Base-by-base conservation (phyloP, 2,888 invertebrate species). In the Leptinotarsa juncta region DNA sequence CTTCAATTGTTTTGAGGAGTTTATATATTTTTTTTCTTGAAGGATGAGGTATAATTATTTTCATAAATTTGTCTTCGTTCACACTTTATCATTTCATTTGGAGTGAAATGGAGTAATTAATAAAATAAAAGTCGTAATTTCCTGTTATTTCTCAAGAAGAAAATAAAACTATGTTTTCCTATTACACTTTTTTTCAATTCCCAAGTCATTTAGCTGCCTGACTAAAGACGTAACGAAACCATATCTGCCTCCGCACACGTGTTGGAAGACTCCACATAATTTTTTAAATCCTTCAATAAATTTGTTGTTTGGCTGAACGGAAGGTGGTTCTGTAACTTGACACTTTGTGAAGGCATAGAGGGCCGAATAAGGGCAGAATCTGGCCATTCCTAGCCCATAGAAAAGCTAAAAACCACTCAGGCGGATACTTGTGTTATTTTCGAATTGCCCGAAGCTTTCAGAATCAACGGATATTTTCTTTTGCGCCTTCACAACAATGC, bases 331-430 rank as follows among this genome's bases (percentile, higher is more conserved):
- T 80, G 80, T 81, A 82, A 82, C 79, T 65, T 79, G 82, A 81
- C 82, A 79, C 80, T 82, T 79, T 81, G 77, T 78, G 78, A 80
- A 79, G 79, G 81, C 81, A 77, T 66, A 50, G 67, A 75, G 73
- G 75, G 73, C 69, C 72, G 70, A 66, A 73, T 69, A 62, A 72
- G 79, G 79, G 78, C 78, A 74, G 74, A 77, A 75, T 77, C 74
- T 82, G 81, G 81, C 81, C 81, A 82, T 82, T 81, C 80, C 78
- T 80, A 72, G 78, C 73, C 78, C 80, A 78, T 79, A 79, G 67
- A 77, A 81, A 81, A 80, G 78, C 78, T 79, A 75, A 80, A 82
- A 81, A 79, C 78, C 82, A 82, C 81, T 81, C 81, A 77, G 77
- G 81, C 82, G 81, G 70, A 79, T 74, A 73, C 78, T 79, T 26